Conservation (phyloP, 1,140 invertebrate species). For the Augochlora pura region DNA sequence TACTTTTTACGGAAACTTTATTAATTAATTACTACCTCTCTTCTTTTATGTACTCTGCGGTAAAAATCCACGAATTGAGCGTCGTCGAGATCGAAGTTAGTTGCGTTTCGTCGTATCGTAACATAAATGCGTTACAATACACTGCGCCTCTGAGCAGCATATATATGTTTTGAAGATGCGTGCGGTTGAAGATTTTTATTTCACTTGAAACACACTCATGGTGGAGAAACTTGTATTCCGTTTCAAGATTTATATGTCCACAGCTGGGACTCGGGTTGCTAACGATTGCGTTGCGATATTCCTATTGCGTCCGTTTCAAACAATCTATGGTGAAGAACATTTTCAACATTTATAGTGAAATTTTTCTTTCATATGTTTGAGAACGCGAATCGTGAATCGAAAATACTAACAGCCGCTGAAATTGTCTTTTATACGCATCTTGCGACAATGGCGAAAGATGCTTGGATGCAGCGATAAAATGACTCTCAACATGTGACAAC, state of each 20-base stretch:
- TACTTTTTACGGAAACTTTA: not conserved
- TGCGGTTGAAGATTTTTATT: constrained; percentile 5
- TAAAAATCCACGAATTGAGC: constrained; percentile 45
- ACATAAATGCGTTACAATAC: constrained; percentile 43
- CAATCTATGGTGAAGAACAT: not conserved
- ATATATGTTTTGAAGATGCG: constrained; percentile 15
- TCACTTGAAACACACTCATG: not conserved
- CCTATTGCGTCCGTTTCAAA: constrained; percentile 22
- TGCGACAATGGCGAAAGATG: constrained; percentile 44
- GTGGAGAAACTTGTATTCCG: constrained; percentile 15
- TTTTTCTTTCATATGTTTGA: constrained; percentile 16
- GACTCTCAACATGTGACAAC: constrained; percentile 53
- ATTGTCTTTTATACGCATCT: constrained; percentile 32
- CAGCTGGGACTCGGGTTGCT: not conserved
- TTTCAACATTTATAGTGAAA: constrained; percentile 24
- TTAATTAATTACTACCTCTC: constrained; percentile 49
- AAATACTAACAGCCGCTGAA: constrained; percentile 16
- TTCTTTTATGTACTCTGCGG: constrained; percentile 63
- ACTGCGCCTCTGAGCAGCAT: constrained; percentile 27
- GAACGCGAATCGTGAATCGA: constrained; percentile 5
- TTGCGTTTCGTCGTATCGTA: constrained; percentile 40
- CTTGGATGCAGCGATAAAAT: constrained; percentile 30
- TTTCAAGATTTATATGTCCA: constrained; percentile 3
- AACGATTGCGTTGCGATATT: constrained; percentile 32
- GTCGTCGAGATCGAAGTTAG: constrained; percentile 25